Evolutionary conservation across 2,797 vertebrate genomes (phyloP).

Genomic region (Lagothrix lagotricha): DNA sequence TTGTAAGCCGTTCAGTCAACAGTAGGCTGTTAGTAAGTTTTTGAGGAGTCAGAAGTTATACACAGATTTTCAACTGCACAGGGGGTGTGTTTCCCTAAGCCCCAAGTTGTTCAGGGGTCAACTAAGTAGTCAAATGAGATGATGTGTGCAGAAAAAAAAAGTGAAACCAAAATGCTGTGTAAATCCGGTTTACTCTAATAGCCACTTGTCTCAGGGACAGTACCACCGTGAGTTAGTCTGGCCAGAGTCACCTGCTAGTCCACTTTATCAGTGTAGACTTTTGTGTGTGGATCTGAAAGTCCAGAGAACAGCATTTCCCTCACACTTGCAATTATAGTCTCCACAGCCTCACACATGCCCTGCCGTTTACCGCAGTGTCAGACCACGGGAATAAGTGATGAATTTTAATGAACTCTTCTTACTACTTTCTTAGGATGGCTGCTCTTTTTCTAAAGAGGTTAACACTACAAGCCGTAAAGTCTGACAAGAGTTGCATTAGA

Average conservation of each 20-base stretch:
- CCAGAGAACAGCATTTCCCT: neutral
- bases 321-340: neutral
- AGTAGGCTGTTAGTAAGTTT: neutral
- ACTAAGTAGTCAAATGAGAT: neutral
- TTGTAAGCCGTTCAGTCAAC: neutral
- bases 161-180: neutral
- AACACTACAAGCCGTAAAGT: slow-evolving; percentile 79
- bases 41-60: neutral
- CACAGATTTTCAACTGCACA: neutral
- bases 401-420: neutral
- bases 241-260: neutral
- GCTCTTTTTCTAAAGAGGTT: slow-evolving; percentile 85
- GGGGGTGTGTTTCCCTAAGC: neutral
- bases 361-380: neutral
- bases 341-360: neutral
- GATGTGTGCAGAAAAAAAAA: neutral
- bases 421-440: slow-evolving; percentile 87
- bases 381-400: neutral
- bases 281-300: neutral
- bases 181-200: neutral
- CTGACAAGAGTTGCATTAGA: slow-evolving; percentile 39
- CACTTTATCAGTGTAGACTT: neutral
- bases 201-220: neutral
- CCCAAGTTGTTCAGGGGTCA: neutral
- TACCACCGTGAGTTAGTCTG: neutral